phyloP scores from a whole-genome alignment of 2,888 invertebrate species.

The Coronaproctus castanopsis region DNA sequence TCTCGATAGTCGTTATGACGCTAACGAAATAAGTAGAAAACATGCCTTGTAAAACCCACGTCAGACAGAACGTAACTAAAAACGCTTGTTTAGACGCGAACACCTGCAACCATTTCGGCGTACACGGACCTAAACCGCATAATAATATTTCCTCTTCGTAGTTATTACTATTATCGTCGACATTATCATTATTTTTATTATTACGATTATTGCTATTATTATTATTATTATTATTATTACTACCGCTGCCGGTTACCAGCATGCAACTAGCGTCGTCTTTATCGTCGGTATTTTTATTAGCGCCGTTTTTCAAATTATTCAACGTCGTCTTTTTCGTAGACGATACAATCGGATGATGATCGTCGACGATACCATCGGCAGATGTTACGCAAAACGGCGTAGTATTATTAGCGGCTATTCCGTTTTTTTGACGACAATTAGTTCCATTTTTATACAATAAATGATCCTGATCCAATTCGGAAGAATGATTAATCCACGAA shows the following conservation, averaged over 20 bases:
- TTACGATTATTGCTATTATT: constrained; percentile 23
- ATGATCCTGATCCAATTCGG: background rate
- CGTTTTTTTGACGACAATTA: background rate
- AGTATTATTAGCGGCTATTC: background rate
- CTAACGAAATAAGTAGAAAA: constrained; percentile 86
- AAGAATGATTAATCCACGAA: background rate
- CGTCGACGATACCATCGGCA: too few species aligned
- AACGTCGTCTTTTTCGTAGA: constrained; percentile 1
- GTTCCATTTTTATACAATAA: background rate
- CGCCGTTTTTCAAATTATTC: constrained; percentile 2
- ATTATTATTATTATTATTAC: constrained; percentile 5
- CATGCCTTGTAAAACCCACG: constrained; percentile 70
- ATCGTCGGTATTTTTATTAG: background rate
- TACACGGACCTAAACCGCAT: constrained; percentile 62
- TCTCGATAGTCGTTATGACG: constrained; percentile 81
- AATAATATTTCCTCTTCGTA: constrained; percentile 33
- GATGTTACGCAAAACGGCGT: too few species aligned
- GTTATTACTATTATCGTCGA: constrained; percentile 13
- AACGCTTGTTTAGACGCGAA: constrained; percentile 76
- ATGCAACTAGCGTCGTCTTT: constrained; percentile 4
- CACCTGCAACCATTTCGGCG: constrained; percentile 53
- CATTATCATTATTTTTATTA: background rate
- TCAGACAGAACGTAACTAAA: constrained; percentile 66
- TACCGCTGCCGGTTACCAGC: background rate
- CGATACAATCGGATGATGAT: too few species aligned